Conservation (phyloP, 23 tunicate species). For the Ciona savignyi region DNA sequence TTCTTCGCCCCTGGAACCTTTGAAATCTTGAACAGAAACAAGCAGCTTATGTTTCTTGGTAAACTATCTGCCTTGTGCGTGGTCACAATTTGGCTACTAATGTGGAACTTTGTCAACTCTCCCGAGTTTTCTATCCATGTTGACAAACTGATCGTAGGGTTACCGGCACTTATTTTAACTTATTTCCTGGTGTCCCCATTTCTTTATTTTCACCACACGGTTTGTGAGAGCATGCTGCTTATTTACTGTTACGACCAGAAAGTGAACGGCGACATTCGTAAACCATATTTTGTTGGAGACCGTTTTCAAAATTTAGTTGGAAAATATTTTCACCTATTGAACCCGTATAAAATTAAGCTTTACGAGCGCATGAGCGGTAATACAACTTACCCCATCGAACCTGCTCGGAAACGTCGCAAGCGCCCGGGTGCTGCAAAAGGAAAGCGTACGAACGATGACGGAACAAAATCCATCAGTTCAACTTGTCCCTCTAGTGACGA, state of each 20-base stretch:
- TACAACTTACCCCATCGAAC: no score
- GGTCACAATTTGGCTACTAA: background rate
- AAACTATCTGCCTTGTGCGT: background rate
- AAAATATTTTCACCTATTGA: no score
- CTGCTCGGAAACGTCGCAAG: no score
- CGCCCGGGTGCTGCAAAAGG: background rate
- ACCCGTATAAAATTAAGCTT: no score
- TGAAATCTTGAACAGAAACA: background rate
- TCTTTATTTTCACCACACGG: background rate
- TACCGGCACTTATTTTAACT: no score
- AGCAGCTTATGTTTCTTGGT: background rate
- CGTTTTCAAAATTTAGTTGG: background rate
- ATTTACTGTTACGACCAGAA: background rate
- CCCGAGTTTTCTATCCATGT: no score
- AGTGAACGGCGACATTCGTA: background rate
- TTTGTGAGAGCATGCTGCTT: background rate
- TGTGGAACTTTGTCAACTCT: no score
- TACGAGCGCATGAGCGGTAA: no score
- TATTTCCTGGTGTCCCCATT: no score
- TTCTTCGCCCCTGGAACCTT: background rate
- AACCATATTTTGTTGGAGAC: background rate
- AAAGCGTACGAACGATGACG: background rate
- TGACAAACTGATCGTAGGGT: no score
- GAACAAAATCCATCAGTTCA: background rate
- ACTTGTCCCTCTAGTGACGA: background rate